phyloP scores from a whole-genome alignment of 2,797 vertebrate genomes.

The Sebastes taczanowskii region DNA sequence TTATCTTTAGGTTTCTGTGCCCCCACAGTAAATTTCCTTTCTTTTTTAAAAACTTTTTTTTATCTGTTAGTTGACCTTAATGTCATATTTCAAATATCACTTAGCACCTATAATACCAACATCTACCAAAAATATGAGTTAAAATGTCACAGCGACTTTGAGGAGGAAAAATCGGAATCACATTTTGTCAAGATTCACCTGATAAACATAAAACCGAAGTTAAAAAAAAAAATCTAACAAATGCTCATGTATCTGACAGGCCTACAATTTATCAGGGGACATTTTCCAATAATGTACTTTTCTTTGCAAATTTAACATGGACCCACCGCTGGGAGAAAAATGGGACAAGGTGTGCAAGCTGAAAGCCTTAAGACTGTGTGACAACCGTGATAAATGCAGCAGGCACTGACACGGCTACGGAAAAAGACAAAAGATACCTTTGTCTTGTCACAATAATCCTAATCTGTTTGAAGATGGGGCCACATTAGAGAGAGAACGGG shows the following conservation, averaged over 20 bases:
- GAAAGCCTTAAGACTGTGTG: slow-evolving; percentile 68
- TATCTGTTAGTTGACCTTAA: neutral
- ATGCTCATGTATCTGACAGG: slow-evolving; percentile 18
- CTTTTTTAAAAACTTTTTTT: neutral
- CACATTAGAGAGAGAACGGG: slow-evolving; percentile 52
- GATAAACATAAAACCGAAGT: slow-evolving; percentile 28
- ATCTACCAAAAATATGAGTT: neutral
- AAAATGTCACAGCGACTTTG: neutral
- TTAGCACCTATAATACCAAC: neutral
- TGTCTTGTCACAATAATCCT: slow-evolving; percentile 83
- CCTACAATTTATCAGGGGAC: slow-evolving; percentile 40
- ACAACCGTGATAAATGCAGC: slow-evolving; percentile 74
- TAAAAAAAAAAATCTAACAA: slow-evolving; percentile 10
- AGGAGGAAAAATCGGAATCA: slow-evolving; percentile 3
- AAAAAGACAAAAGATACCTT: slow-evolving; percentile 77
- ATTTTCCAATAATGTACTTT: slow-evolving; percentile 58
- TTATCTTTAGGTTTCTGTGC: neutral
- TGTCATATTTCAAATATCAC: neutral
- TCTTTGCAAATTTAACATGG: slow-evolving; percentile 60
- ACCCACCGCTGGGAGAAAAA: slow-evolving; percentile 66
- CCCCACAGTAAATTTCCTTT: neutral
- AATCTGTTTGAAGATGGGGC: slow-evolving; percentile 77
- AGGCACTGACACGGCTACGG: slow-evolving; percentile 67
- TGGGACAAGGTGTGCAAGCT: slow-evolving; percentile 59
- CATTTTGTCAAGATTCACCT: slow-evolving; percentile 13